phyloP scores from a whole-genome alignment of 2,113 vertebrate species.

The Lonchura striata region DNA sequence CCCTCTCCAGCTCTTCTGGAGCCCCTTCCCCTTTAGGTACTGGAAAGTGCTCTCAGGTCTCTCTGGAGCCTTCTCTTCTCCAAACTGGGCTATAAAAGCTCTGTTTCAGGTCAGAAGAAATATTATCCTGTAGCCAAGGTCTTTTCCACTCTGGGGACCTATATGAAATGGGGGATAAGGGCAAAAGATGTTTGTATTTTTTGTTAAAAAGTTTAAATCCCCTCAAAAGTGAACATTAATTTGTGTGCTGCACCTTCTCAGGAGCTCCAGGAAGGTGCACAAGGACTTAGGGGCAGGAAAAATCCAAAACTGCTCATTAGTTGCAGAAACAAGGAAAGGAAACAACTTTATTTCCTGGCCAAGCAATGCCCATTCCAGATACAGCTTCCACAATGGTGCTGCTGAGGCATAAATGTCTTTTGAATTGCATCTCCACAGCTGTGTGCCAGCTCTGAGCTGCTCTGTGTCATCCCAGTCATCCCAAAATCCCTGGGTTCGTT shows the following conservation, averaged over 20 bases:
- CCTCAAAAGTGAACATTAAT: neutral
- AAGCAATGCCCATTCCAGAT: neutral
- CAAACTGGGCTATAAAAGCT: neutral
- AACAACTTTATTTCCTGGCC: neutral
- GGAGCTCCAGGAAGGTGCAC: neutral
- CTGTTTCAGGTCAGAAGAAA: neutral
- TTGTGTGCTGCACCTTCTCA: neutral
- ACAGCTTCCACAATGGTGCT: fast-evolving
- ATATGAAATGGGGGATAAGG: neutral
- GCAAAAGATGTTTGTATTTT: fast-evolving
- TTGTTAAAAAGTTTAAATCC: neutral
- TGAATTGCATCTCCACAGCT: neutral
- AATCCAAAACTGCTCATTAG: neutral
- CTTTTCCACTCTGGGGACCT: neutral
- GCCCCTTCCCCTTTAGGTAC: fast-evolving
- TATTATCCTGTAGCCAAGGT: neutral
- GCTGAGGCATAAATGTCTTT: neutral
- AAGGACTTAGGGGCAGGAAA: neutral
- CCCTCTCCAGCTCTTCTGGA: neutral
- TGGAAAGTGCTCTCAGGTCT: neutral
- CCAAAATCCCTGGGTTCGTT: neutral
- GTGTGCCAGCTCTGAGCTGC: neutral
- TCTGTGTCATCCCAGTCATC: neutral
- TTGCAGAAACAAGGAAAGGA: neutral
- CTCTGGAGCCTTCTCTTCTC: neutral